Percentiles rank a stretch among this genome's conserved stretches.
phyloP scores from a whole-genome alignment of 2,797 vertebrate genomes.

The Phataginus tetradactyla region DNA sequence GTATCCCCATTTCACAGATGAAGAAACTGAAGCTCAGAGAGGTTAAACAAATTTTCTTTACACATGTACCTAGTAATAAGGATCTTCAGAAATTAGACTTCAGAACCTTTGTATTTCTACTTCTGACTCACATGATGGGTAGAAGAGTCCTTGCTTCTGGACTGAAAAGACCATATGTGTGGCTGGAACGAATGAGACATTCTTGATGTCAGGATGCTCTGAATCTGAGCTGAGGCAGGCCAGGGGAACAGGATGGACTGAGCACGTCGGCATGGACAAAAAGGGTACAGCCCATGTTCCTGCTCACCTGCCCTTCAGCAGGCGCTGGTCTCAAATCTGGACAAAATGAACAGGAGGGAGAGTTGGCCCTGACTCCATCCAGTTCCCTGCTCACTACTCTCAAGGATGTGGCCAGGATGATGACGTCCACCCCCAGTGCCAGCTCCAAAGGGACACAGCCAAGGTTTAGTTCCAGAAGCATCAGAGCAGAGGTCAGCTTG shows the following conservation, averaged over 20 bases:
- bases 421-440: not conserved
- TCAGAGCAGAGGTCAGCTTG: not conserved
- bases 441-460: not conserved
- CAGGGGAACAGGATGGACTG: not conserved
- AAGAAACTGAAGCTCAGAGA: constrained; percentile 5
- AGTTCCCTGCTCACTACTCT: not conserved
- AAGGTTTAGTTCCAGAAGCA: not conserved
- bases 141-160: not conserved
- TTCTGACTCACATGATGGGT: not conserved
- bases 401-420: not conserved
- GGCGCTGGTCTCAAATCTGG: not conserved
- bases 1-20: not conserved
- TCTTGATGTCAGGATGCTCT: not conserved
- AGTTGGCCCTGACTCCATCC: not conserved
- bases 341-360: not conserved
- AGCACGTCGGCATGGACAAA: no score
- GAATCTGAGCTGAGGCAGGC: not conserved
- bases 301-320: no score
- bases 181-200: not conserved
- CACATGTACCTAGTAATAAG: not conserved
- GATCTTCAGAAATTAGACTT: not conserved
- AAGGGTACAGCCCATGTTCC: not conserved
- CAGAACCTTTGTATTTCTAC: not conserved
- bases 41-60: not conserved
- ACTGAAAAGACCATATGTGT: not conserved